Conservation (phyloP, 2,113 vertebrate genomes). For the Tychaedon coryphoeus region DNA sequence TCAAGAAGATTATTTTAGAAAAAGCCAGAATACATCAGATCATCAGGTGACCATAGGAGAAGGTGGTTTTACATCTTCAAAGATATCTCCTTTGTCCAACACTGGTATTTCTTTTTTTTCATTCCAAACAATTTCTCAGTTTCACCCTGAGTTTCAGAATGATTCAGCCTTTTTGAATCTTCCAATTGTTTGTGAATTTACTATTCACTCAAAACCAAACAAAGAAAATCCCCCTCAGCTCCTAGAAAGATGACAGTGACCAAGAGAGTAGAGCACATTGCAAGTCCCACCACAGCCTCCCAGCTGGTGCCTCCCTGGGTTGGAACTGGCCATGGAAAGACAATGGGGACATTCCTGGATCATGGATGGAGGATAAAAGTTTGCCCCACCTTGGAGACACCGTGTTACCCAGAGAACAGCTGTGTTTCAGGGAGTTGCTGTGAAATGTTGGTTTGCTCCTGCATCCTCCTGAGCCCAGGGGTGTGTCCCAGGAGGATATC, state of each 20-base stretch:
- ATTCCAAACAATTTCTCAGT: not conserved
- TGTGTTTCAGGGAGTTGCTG: not conserved
- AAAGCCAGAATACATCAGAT: not conserved
- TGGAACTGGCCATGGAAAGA: not conserved
- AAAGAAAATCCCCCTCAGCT: not conserved
- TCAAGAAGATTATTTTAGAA: not conserved
- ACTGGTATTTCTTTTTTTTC: not conserved
- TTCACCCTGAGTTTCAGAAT: not conserved
- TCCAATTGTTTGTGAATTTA: not conserved
- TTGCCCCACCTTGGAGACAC: not conserved
- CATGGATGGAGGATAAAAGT: not conserved
- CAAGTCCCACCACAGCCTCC: not conserved
- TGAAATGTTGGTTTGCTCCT: not conserved
- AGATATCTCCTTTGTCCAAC: not conserved
- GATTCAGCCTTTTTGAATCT: conserved; percentile 30
- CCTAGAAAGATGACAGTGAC: not conserved
- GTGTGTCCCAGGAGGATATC: not conserved
- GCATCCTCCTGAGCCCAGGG: not conserved
- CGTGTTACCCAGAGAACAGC: not conserved
- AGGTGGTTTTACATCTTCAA: not conserved
- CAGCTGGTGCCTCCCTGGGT: not conserved
- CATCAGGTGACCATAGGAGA: not conserved
- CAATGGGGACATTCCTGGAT: not conserved
- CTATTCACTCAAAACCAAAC: not conserved
- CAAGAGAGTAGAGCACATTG: not conserved